These are phyloP conservation scores for Acanthosoma haemorrhoidale DNA, from an alignment of 2,888 invertebrate genomes.

Conservation along the genomic window DNA sequence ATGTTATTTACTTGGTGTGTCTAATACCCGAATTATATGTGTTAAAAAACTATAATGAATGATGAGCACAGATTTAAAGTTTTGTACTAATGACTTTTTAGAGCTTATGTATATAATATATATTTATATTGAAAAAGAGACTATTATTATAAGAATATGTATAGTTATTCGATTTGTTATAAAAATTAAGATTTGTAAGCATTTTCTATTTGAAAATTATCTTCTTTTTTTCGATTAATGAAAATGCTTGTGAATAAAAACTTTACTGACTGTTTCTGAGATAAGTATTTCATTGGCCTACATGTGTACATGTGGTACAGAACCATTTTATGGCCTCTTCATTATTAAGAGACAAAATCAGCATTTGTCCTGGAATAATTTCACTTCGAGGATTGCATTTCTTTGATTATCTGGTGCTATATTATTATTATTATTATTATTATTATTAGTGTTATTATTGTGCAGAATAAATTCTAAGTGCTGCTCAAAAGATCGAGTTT, in stretches of 20 bases:
- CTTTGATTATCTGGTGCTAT: slow-evolving; percentile 24
- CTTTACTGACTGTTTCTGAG: slow-evolving; percentile 22
- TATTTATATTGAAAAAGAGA: slow-evolving; percentile 40
- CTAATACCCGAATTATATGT: slow-evolving; percentile 31
- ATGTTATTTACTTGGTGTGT: slow-evolving; percentile 30
- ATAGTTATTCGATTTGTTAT: slow-evolving; percentile 20
- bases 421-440: neutral
- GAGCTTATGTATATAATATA: slow-evolving; percentile 42
- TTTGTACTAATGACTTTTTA: slow-evolving; percentile 42
- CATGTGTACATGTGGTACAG: slow-evolving; percentile 22
- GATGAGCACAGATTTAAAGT: slow-evolving; percentile 37
- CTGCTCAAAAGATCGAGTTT: slow-evolving; percentile 3
- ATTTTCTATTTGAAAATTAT: slow-evolving; percentile 29
- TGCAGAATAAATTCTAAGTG: neutral
- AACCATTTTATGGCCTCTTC: slow-evolving; percentile 27
- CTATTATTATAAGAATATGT: slow-evolving; percentile 36
- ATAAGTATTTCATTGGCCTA: slow-evolving; percentile 25
- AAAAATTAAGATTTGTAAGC: slow-evolving; percentile 29
- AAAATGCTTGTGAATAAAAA: slow-evolving; percentile 29
- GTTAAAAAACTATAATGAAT: slow-evolving; percentile 34
- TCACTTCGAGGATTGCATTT: neutral
- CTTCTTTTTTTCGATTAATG: slow-evolving; percentile 23
- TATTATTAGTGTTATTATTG: neutral
- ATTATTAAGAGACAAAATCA: slow-evolving; percentile 6
- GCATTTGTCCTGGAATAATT: slow-evolving; percentile 8